Conservation (phyloP, 2,797 vertebrate genomes). For the Paedocypris micromegethes region DNA sequence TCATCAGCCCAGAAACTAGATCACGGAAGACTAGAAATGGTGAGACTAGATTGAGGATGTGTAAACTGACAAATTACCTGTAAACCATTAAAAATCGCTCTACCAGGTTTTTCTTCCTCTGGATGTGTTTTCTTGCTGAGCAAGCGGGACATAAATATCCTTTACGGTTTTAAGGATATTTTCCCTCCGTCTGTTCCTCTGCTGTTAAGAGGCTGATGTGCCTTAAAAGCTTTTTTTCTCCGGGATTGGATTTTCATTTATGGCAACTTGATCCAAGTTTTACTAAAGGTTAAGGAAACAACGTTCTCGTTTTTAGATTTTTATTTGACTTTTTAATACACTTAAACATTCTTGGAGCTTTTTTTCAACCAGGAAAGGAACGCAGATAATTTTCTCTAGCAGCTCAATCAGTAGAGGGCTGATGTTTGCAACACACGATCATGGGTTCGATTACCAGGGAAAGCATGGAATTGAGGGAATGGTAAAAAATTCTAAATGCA, state of each 20-base stretch:
- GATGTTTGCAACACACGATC: no score
- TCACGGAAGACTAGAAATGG: neutral
- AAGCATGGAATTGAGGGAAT: no score
- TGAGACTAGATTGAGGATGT: neutral
- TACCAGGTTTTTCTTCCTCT: neutral
- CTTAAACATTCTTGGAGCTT: no score
- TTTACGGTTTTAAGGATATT: constrained; percentile 28
- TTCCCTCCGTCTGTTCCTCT: constrained; percentile 24
- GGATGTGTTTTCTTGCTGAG: constrained; percentile 2
- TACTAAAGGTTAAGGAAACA: constrained; percentile 4
- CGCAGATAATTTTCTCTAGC: no score
- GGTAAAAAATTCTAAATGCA: no score
- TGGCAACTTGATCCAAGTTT: constrained; percentile 15
- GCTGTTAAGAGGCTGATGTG: constrained; percentile 43
- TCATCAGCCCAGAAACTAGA: constrained; percentile 1
- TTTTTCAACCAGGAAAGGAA: no score
- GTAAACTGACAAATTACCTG: constrained; percentile 3
- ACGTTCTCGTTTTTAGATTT: neutral
- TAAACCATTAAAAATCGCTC: neutral
- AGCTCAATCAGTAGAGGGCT: no score
- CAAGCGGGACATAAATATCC: constrained; percentile 3
- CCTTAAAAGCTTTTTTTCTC: constrained; percentile 50
- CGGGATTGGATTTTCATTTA: constrained; percentile 23
- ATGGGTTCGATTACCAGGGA: no score
- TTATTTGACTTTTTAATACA: neutral